Evolutionary conservation across 1,140 invertebrate species (phyloP), one percentile per base, ranked within the genome.

Genomic region (Trichoplusia ni): DNA sequence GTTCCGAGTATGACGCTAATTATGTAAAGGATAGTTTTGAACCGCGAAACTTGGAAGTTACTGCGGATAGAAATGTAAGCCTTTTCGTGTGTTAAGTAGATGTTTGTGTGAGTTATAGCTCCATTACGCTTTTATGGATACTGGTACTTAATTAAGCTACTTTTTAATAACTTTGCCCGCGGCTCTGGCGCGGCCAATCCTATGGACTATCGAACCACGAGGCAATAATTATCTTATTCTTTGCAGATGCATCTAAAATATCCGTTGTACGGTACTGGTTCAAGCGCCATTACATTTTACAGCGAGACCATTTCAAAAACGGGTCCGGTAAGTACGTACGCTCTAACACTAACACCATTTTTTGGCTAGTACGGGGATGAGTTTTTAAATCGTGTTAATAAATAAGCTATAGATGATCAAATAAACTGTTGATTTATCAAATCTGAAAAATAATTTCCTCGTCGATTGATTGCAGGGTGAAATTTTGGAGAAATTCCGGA

Each of bases 221-320:
- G n/a, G n/a, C 27, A 31, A 18, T 14, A 1, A 19, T 3, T 33
- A 47, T 27, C 37, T 37, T 49, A 11, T 61, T 40, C 58, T 83
- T 71, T 33, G n/a, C 68, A 89, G 86, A 84, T 86, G 81, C 86
- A 90, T 69, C 58, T 89, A 0, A 89, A 87, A 67, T 88, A 88
- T 73, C 89, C 89, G 2, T 67, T 91, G 8, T 90, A 91, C 44
- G 89, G 89, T 9, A 90, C 86, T 3, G 89, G 87, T 27, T 89
- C 89, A 2, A 90, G 86, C 44, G 85, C 87, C 0, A 71, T 88
- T n/a, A 91, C 89, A 4, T 86, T 76, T 62, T 91, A 91, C 53
- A 90, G 86, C 38, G 81, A 90, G 53, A 81, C 53, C 4, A 79
- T 82, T 9, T 75, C 80, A 62, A 90, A 89, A 56, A 84, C 77